Evolutionary conservation across 2,888 invertebrate genomes (phyloP).

Genomic region (Koerneria pararmatus): DNA sequence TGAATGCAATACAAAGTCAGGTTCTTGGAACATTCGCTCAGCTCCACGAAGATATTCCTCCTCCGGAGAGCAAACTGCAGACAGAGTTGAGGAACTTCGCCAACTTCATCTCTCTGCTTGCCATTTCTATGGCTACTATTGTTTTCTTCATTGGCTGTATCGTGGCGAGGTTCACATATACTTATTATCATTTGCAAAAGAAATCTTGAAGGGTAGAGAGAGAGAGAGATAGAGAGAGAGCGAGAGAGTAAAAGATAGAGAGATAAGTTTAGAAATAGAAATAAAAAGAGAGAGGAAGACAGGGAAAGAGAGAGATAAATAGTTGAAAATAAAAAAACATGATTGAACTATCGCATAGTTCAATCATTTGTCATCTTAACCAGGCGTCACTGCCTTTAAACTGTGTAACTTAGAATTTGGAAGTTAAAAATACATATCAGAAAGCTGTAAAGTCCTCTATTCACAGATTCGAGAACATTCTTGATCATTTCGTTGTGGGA

Average conservation of each 20-base stretch:
- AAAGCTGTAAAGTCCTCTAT: background rate
- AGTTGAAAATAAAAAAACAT: background rate
- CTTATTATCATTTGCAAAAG: background rate
- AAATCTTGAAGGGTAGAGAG: no score
- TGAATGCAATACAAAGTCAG: constrained; percentile 20
- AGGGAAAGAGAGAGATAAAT: no score
- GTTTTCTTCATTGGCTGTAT: constrained; percentile 55
- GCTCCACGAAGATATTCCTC: constrained; percentile 38
- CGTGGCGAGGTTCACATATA: constrained; percentile 37
- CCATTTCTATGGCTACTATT: constrained; percentile 50
- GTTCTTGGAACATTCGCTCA: constrained; percentile 38
- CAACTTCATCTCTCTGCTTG: constrained; percentile 48
- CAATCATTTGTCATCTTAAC: no score
- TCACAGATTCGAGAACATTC: constrained; percentile 47
- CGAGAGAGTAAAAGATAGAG: no score
- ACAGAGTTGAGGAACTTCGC: constrained; percentile 29
- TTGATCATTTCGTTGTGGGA: constrained; percentile 56
- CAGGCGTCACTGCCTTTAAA: no score
- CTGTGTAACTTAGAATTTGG: background rate
- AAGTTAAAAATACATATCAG: background rate
- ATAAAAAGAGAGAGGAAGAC: no score
- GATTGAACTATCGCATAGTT: no score
- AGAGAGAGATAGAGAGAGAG: no score
- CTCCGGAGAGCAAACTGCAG: constrained; percentile 35
- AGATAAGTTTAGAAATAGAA: no score